Evolutionary conservation across 2,797 vertebrate species (phyloP), one percentile per base, ranked within the genome.

Genomic region (Acanthurus tractus): DNA sequence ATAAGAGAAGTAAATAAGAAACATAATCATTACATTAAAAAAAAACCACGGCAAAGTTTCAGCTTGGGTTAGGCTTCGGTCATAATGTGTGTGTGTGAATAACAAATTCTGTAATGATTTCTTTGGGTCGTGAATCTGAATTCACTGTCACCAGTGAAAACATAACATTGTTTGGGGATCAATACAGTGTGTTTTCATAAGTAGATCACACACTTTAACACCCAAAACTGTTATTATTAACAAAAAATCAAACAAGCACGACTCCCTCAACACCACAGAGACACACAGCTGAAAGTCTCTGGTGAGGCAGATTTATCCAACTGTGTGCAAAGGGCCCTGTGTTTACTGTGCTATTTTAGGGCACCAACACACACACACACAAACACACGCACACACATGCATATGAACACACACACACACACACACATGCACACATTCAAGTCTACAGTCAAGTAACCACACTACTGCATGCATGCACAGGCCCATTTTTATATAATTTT

Each of bases 261-360:
- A 17, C 29, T 70, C 55, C 38, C 13, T 20, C 20, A 63, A 46
- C 15, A 12, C 34, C n/a, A 48, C n/a, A 48, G 50, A 46, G 53
- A 54, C n/a, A 8, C 14, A 7, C 3, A 1, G 22, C 65, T 22
- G 2, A 59, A 44, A 44, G 49, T 42, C 49, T 76, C 17, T 22
- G 75, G 70, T 73, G 13, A 36, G 34, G 57, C 29, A 52, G 55
- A 79, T 71, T 69, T 59, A 75, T 36, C 38, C 70, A 5, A 25
- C 64, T 57, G 34, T 61, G 56, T 63, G 65, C 67, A 56, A 34
- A 78, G 59, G 45, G 66, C 61, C 70, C 57, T 82, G 70, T 81
- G 45, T 86, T 86, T 83, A 63, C 77, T 2, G 61, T 55, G 67
- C 73, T 90, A 88, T 88, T 89, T 91, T 53, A 79, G 71, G 23